These are phyloP conservation scores for Amyelois transitella DNA, from an alignment of 1,140 invertebrate genomes.

Conservation along the genomic window DNA sequence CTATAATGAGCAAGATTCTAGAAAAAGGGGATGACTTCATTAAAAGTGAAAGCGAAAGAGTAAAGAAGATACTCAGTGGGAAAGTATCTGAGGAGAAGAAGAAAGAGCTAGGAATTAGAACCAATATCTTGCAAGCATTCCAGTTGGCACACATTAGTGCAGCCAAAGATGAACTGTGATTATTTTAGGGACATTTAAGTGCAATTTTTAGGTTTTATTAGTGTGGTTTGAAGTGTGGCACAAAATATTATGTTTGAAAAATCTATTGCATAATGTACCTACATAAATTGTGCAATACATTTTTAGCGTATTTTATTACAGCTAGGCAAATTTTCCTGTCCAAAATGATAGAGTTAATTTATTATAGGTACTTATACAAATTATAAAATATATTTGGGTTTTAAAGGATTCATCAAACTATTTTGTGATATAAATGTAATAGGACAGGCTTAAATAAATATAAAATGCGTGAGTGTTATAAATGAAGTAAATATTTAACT, in stretches of 20 bases:
- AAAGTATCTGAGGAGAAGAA: conserved; percentile 94
- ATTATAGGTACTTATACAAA: no score
- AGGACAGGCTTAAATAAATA: no score
- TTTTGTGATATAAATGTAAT: no score
- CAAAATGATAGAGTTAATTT: no score
- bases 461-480: no score
- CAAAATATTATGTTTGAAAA: neutral
- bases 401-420: no score
- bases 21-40: conserved; percentile 90
- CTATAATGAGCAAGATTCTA: conserved; percentile 89
- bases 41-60: conserved; percentile 83
- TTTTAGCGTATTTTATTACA: neutral
- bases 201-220: neutral
- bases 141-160: conserved; percentile 32
- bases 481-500: no score
- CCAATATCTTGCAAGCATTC: conserved; percentile 94
- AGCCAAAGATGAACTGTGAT: conserved; percentile 47
- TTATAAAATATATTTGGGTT: no score
- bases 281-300: neutral
- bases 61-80: conserved; percentile 85
- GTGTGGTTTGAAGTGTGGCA: neutral
- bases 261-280: neutral
- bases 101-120: conserved; percentile 82
- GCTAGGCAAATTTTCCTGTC: neutral
- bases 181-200: neutral